Evolutionary conservation across 2,888 invertebrate genomes (phyloP), one percentile per base, ranked within the genome.

Genomic region (Caenorhabditis virilis): DNA sequence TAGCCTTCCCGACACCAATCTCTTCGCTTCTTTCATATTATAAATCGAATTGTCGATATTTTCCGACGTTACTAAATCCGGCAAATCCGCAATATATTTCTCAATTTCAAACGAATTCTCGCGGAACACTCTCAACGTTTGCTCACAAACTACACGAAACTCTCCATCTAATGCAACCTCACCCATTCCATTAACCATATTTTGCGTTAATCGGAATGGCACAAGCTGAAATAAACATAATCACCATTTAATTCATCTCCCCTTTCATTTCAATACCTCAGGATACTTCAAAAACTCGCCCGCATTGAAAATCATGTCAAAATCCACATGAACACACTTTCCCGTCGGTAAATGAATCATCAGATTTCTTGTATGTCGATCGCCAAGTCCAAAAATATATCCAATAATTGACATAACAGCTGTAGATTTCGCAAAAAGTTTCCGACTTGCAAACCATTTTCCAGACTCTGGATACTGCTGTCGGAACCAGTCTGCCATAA

Each of bases 241-340:
- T 9, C n/a, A 61, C 18, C 9, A 2, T 26, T 6, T 6, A 48
- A 7, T 20, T 26, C 26, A 33, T 22, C n/a, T 22, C 49, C 20
- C 5, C 79, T 30, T 30, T 30, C 13, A 9, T 30, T 9, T 30
- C 30, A 30, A 30, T n/a, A n/a, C 74, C 66, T 82, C 82, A 2
- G 78, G 77, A 15, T 72, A 68, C 0, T 57, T 58, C 27, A 81
- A 50, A 22, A 57, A 45, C 46, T 82, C 82, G 15, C 78, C 78
- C 41, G 87, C 91, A 85, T 98, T 95, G 85, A 99, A 99, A 16
- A 99, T 86, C 82, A 95, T 94, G 85, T 95, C 97, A 85, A 95
- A 97, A 85, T 98, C 98, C 0, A 98, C 97, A 84, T 99, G 98
- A 0, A 98, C 91, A 0, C 90, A 89, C 83, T 97, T 94, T 0